Conservation (phyloP, 2,113 vertebrate genomes). For the Canis aureus region DNA sequence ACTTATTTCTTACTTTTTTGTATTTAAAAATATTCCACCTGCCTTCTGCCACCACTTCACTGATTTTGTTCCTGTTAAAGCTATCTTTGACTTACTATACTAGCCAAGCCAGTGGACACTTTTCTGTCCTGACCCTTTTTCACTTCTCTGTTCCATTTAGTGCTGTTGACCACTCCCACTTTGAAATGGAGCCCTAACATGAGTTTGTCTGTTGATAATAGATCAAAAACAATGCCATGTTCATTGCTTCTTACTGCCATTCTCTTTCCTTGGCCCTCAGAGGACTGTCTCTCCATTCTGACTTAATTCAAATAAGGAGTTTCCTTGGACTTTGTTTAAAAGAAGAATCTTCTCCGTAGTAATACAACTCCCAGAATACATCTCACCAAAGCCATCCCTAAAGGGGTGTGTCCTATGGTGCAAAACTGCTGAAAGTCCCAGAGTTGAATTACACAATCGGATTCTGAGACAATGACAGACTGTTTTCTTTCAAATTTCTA, state of each 20-base stretch:
- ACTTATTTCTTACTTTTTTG: not conserved
- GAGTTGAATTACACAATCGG: conserved; percentile 22
- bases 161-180: not conserved
- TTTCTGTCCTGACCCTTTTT: not conserved
- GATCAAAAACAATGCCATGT: not conserved
- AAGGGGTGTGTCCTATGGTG: conserved; percentile 21
- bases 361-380: conserved; percentile 51
- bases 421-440: not conserved
- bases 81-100: not conserved
- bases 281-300: not conserved
- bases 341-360: not conserved
- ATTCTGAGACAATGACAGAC: not conserved
- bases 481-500: not conserved
- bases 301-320: not conserved
- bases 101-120: not conserved
- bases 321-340: not conserved
- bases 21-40: not conserved
- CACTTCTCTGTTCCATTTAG: not conserved
- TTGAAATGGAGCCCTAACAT: not conserved
- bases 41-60: not conserved
- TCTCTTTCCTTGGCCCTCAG: not conserved
- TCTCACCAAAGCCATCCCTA: not conserved
- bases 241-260: not conserved
- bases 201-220: not conserved
- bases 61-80: not conserved